Evolutionary conservation across 2,888 invertebrate species (phyloP).

Genomic region (Nomada hirtipes): DNA sequence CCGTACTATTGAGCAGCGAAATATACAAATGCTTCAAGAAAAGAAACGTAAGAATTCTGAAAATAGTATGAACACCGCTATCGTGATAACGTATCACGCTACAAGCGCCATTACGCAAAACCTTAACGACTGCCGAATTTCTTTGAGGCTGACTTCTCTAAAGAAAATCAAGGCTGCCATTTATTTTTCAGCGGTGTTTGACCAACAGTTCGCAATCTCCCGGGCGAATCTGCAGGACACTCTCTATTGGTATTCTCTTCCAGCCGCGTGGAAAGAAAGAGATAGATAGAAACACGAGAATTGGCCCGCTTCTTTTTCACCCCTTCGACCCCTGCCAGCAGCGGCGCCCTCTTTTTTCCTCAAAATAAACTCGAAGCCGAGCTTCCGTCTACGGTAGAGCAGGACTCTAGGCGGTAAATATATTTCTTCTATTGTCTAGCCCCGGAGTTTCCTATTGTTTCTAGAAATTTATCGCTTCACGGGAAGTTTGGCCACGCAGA

Average conservation of each 20-base stretch:
- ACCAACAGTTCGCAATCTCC: slow-evolving; percentile 62
- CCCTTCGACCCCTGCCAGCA: slow-evolving; percentile 23
- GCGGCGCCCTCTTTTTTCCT: slow-evolving; percentile 34
- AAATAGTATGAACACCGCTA: not conserved
- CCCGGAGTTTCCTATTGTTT: slow-evolving; percentile 83
- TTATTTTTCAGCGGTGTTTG: slow-evolving; percentile 61
- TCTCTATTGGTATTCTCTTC: not conserved
- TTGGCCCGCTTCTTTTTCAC: slow-evolving; percentile 63
- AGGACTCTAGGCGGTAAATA: slow-evolving; percentile 70
- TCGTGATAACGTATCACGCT: not conserved
- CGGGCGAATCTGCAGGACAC: slow-evolving; percentile 53
- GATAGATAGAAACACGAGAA: slow-evolving; percentile 44
- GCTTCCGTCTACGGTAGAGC: slow-evolving; percentile 73
- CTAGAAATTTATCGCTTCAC: slow-evolving; percentile 83
- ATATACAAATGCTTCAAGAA: not conserved
- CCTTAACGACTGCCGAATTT: slow-evolving; percentile 25
- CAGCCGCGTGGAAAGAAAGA: not conserved
- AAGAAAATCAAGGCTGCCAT: slow-evolving; percentile 38
- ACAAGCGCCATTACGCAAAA: not conserved
- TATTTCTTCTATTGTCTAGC: slow-evolving; percentile 84
- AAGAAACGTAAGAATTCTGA: not conserved
- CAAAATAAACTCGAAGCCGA: slow-evolving; percentile 70
- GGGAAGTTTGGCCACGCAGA: slow-evolving; percentile 81
- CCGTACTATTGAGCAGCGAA: not conserved
- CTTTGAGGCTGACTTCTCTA: not conserved